These are phyloP conservation scores for Eilema depressum DNA, from an alignment of 2,888 invertebrate species.

Conservation along the genomic window DNA sequence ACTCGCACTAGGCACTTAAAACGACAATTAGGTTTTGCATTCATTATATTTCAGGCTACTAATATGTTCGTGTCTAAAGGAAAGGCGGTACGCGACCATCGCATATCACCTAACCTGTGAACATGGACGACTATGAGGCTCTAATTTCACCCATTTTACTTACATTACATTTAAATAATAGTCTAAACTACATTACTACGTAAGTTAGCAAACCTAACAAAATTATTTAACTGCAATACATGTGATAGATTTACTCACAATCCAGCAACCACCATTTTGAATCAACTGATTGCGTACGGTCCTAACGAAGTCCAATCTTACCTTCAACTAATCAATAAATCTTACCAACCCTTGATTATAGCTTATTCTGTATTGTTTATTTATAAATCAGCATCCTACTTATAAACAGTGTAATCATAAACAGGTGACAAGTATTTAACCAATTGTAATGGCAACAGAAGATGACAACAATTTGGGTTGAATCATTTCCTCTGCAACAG, in stretches of 20 bases:
- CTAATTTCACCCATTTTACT: too few relatives aligned
- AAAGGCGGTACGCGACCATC: too few relatives aligned
- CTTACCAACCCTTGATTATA: background rate
- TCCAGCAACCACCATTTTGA: conserved; percentile 21
- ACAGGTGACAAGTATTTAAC: background rate
- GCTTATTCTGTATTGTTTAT: conserved; percentile 2
- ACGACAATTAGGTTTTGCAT: too few relatives aligned
- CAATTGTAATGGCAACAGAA: conserved; percentile 5
- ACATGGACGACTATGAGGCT: too few relatives aligned
- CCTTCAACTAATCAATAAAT: conserved; percentile 7
- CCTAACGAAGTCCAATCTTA: background rate
- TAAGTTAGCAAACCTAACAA: background rate
- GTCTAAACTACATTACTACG: too few relatives aligned
- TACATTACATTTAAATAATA: too few relatives aligned
- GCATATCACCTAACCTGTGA: too few relatives aligned
- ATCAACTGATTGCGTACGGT: background rate
- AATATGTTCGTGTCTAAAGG: too few relatives aligned
- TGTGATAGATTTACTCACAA: conserved; percentile 14
- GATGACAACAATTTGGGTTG: conserved; percentile 2
- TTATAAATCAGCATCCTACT: conserved; percentile 8
- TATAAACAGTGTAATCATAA: background rate
- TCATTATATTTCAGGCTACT: too few relatives aligned
- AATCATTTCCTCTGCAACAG: background rate
- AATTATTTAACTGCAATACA: background rate
- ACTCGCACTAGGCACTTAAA: too few relatives aligned